Evolutionary conservation across 2,888 invertebrate species (phyloP).

Genomic region (Pachycephus smyrnensis): DNA sequence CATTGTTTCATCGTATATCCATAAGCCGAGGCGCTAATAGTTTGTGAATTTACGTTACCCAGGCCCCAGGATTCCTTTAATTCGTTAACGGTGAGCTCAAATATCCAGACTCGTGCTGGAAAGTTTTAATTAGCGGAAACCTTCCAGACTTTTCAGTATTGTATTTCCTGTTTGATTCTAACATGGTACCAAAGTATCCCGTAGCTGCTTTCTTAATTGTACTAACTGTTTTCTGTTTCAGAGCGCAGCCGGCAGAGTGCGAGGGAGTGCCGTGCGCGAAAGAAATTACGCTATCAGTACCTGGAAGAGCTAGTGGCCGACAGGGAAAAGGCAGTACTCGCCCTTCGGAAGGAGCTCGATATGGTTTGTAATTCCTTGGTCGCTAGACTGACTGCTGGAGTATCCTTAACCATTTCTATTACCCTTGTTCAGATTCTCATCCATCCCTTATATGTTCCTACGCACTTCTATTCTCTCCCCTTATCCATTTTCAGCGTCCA

Average conservation of each 20-base stretch:
- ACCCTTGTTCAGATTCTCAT: background rate
- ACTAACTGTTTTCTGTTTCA: conserved; percentile 62
- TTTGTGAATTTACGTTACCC: background rate
- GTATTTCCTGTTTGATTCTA: conserved; percentile 7
- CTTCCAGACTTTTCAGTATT: background rate
- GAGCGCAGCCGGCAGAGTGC: conserved; percentile 98
- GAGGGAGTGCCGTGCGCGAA: conserved; percentile 95
- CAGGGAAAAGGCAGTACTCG: conserved; percentile 90
- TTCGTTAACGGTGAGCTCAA: background rate
- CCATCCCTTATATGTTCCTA: background rate
- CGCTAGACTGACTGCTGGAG: background rate
- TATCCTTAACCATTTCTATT: background rate
- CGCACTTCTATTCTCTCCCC: background rate
- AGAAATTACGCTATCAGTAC: conserved; percentile 96
- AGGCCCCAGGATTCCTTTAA: background rate
- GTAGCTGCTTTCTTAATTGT: background rate
- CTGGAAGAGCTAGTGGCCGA: conserved; percentile 94
- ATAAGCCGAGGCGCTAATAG: background rate
- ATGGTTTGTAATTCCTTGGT: conserved; percentile 72
- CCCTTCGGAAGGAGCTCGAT: conserved; percentile 89
- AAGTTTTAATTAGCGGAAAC: conserved; percentile 1
- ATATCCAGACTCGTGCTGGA: background rate
- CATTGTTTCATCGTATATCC: background rate
- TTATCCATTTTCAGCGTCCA: background rate
- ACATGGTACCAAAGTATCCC: background rate